Evolutionary conservation across 2,113 vertebrate genomes (phyloP), one percentile per base, ranked within the genome.

Genomic region (Cyanoliseus patagonus): DNA sequence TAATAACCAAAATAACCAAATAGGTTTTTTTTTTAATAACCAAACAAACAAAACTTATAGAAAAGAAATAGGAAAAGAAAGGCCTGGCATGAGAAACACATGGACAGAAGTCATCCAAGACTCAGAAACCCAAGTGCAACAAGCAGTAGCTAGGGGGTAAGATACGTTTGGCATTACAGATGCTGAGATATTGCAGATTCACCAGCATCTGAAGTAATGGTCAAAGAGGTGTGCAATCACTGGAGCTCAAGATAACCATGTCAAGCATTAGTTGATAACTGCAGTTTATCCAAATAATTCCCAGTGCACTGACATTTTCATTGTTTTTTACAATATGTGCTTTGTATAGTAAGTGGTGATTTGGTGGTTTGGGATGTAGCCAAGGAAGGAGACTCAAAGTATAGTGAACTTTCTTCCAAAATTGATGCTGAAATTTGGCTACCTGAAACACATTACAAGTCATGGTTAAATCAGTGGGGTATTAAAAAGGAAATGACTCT

Each of bases 391-490:
- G 52, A 86, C 23, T 69, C 77, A 72, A 93, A 91, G 66, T 59
- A 76, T 8, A 89, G 86, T 59, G 86, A 95, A 94, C 88, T 92
- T 94, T 91, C 73, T 94, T 95, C 77, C 90, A 95, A 95, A 97
- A 97, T 96, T 86, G 94, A 96, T 96, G 95, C 73, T 95, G 95
- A 97, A 97, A 97, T 96, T 91, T 97, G 95, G 92, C 95, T 97
- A 97, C 96, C 86, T 97, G 92, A 96, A 96, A 96, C 86, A 94
- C 96, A 91, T 96, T 97, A 96, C 74, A 84, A 96, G 86, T 94
- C 85, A 70, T 39, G 69, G 88, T 80, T 97, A 95, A 96, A 95
- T 94, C 96, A 96, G 86, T 82, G 82, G 96, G 47, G 96, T 94
- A 96, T 96, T 96, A 95, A 94, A 96, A 95, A 94, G 96, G 95